Base-by-base conservation (phyloP, 2,797 vertebrate species). In the Falco cherrug region DNA sequence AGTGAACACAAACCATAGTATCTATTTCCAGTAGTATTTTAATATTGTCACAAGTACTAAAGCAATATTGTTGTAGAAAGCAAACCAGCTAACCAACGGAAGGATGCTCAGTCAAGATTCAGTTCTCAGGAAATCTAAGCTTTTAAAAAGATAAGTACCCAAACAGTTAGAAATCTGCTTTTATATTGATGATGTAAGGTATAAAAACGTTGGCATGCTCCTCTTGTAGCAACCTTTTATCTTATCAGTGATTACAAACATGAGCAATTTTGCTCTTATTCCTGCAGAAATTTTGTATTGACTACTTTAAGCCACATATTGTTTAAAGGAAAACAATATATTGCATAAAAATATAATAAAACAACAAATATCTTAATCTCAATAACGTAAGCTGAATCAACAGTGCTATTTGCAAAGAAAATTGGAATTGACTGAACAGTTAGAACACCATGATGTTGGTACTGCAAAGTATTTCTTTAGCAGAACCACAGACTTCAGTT, bases 401-500 rank as follows among this genome's bases (percentile, higher is more conserved):
- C 17, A 48, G 14, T 59, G 26, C 16, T 60, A 37, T 70, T 45
- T 87, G 53, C 43, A 89, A 83, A 74, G 51, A 77, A 85, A 75
- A 53, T 14, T 60, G 31, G 19, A 92, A 78, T 47, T 95, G 75
- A 87, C 68, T 91, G 87, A 88, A 64, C 77, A 91, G 73, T 29
- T 92, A 89, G 86, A 91, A 57, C 43, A 35, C 64, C 37, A 47
- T 69, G 26, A 61, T 63, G 61, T 57, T 59, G 39, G 18, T 60
- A 61, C 35, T 71, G 51, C 21, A 41, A 68, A 79, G 13, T 29
- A 78, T 84, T 96, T 95, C 63, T 96, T 97, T 77, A 94, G 84
- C 41, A 78, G 68, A 96, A 84, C 31, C 14, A 43, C 33, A 92
- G 79, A 77, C 84, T 95, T 93, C 76, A 86, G 75, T 84, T 91